A percentile compares a stretch with the other conserved stretches of the same genome.
These are phyloP conservation scores for Galerucella nymphaeae DNA, from an alignment of 2,888 invertebrate genomes.

Conservation along the genomic window DNA sequence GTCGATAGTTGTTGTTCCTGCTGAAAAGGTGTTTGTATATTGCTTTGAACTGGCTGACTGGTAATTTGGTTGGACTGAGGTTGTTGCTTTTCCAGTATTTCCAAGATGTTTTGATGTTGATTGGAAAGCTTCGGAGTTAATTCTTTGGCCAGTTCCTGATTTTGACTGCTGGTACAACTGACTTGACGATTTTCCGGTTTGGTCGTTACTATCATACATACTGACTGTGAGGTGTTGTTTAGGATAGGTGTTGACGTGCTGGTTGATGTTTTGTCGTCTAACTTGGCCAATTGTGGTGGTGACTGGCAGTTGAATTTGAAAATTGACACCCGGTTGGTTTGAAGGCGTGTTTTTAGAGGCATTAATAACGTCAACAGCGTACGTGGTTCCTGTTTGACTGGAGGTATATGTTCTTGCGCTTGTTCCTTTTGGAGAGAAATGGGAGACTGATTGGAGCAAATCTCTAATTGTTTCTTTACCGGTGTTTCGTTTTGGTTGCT, in stretches of 20 bases:
- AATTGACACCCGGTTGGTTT: neutral
- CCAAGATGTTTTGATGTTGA: conserved; percentile 17
- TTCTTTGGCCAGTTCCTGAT: conserved; percentile 15
- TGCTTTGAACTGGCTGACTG: conserved; percentile 16
- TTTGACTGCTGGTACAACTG: conserved; percentile 15
- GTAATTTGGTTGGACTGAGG: conserved; percentile 12
- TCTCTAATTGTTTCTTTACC: conserved; percentile 25
- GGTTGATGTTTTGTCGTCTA: neutral
- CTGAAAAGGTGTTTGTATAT: neutral
- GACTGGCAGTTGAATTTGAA: neutral
- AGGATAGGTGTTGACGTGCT: neutral
- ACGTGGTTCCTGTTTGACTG: conserved; percentile 3
- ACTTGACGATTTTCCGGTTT: conserved; percentile 11
- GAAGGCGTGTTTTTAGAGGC: neutral
- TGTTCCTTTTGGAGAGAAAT: conserved; percentile 21
- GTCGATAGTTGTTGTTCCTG: conserved; percentile 14
- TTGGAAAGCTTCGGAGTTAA: conserved; percentile 10
- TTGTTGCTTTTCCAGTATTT: conserved; percentile 12
- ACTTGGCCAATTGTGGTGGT: neutral
- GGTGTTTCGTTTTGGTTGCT: conserved; percentile 16
- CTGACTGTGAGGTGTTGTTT: neutral
- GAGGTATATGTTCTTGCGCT: neutral
- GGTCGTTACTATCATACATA: conserved; percentile 1
- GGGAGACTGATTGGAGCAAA: conserved; percentile 22
- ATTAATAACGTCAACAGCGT: conserved; percentile 8